Base-by-base conservation (phyloP, 2,888 invertebrate genomes). In the Cephus pulcher region DNA sequence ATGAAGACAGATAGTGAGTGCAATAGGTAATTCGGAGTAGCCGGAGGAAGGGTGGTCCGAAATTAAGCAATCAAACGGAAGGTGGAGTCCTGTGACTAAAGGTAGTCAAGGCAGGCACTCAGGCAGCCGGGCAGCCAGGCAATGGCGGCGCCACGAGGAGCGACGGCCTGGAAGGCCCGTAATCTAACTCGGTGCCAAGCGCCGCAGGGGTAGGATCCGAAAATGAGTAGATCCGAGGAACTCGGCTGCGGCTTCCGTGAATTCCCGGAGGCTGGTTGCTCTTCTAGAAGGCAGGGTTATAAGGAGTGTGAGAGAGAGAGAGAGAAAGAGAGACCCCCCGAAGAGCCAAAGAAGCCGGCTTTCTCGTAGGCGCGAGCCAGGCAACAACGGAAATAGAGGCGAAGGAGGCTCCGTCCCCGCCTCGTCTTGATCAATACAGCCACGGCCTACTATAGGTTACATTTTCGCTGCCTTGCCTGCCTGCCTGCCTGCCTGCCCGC, bases 381-480 rank as follows among this genome's bases (percentile, higher is more conserved):
- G 89, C 88, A 89, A 90, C 89, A 90, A 90, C 90, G 89, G 90
- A 90, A 90, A 89, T 90, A 89, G 89, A 90, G 87, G 89, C 89
- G 88, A 89, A 89, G 88, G 88, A 90, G 87, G 86, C 88, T 87
- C 82, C 86, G 85, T 85, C 88, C 88, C 88, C 89, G 88, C 90
- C 89, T 89, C 89, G 90, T 90, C 91, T 90, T 91, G 91, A 91
- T 91, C 91, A 91, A 91, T 91, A 91, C 90, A 89, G 89, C 89
- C 86, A 89, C 89, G 89, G 90, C 90, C 90, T 90, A 90, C 89
- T 85, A 83, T 88, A 90, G 88, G 88, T 88, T 89, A 88, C 88
- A 87, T 89, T 90, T 87, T 88, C 88, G 76, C 82, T 78, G 76
- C 75, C 80, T 76, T 83, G 85, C 85, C 80, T 82, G 86, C 85